Evolutionary conservation across 2,888 invertebrate species (phyloP).

Genomic region (Brachyopa scutellaris): DNA sequence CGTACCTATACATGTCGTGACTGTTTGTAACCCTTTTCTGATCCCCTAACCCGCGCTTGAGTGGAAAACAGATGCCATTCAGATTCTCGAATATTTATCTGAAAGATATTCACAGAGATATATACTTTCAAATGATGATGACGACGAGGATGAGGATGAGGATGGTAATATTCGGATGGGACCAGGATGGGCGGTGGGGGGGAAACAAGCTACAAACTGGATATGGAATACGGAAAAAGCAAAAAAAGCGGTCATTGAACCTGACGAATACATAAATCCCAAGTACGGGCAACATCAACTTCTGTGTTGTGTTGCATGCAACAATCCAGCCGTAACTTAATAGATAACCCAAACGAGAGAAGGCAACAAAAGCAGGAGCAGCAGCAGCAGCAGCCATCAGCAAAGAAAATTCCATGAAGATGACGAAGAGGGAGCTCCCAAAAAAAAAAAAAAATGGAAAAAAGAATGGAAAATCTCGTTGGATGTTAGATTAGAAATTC

Average conservation of each 20-base stretch:
- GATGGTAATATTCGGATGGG: constrained; percentile 30
- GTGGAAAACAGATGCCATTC: constrained; percentile 47
- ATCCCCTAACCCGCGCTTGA: background rate
- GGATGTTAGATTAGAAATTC: constrained; percentile 59
- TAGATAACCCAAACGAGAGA: constrained; percentile 61
- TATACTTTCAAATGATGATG: constrained; percentile 37
- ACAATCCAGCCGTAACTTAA: constrained; percentile 69
- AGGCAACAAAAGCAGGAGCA: background rate
- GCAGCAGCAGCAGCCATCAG: background rate
- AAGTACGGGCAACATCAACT: constrained; percentile 55
- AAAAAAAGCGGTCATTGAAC: constrained; percentile 65
- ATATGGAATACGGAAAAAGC: constrained; percentile 63
- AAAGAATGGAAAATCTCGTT: constrained; percentile 32
- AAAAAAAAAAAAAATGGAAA: constrained; percentile 2
- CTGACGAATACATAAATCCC: constrained; percentile 32
- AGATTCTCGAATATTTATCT: constrained; percentile 65
- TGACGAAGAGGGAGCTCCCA: background rate
- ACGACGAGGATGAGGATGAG: constrained; percentile 11
- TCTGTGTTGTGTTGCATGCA: constrained; percentile 69
- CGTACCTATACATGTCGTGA: no score
- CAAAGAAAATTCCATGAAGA: constrained; percentile 43
- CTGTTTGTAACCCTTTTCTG: constrained; percentile 54
- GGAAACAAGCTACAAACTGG: constrained; percentile 62
- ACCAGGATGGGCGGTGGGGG: constrained; percentile 14
- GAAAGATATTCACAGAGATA: constrained; percentile 56